phyloP scores from a whole-genome alignment of 2,113 vertebrate species.

The Actinemys pallida region DNA sequence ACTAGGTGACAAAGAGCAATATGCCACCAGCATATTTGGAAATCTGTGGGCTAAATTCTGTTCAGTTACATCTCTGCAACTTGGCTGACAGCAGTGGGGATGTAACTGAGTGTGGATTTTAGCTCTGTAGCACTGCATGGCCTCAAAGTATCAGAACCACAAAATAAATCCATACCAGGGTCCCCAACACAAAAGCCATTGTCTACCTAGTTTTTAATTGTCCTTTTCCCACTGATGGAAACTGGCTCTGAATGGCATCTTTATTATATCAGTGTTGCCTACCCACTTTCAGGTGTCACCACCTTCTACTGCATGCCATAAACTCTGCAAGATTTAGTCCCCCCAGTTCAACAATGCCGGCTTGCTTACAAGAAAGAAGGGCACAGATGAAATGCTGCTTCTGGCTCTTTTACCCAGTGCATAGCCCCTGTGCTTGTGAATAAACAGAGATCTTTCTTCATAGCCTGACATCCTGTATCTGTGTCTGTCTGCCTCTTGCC shows the following conservation, averaged over 20 bases:
- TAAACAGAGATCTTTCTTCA: neutral
- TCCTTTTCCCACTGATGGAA: neutral
- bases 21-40: neutral
- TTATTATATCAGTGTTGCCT: neutral
- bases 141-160: neutral
- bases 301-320: neutral
- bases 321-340: neutral
- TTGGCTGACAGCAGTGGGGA: neutral
- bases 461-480: neutral
- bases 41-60: neutral
- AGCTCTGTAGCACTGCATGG: neutral
- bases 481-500: neutral
- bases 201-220: neutral
- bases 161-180: neutral
- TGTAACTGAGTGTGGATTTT: neutral
- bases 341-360: neutral
- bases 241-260: neutral
- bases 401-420: neutral
- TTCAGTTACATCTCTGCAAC: neutral
- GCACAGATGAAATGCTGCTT: neutral
- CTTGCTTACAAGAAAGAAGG: neutral
- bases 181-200: neutral
- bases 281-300: neutral
- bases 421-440: neutral
- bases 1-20: neutral